A percentile compares a stretch with the other conserved stretches of the same genome.
These are phyloP conservation scores for Plotosus lineatus DNA, from an alignment of 2,113 vertebrate genomes.

Conservation along the genomic window DNA sequence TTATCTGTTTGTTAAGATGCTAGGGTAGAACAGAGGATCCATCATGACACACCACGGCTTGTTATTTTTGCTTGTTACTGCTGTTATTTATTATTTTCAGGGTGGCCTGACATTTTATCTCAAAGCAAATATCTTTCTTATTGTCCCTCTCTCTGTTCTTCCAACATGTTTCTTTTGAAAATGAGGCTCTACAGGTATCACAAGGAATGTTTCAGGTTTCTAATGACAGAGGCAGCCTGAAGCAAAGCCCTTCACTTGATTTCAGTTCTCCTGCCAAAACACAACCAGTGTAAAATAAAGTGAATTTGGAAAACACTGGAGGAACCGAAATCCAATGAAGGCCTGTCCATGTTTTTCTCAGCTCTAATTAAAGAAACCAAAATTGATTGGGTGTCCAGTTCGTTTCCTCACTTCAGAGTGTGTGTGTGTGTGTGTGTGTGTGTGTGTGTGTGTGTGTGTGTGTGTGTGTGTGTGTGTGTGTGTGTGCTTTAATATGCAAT, in stretches of 20 bases:
- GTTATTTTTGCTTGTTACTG: slow-evolving; percentile 3
- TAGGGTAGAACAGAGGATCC: background rate
- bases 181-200: slow-evolving; percentile 1
- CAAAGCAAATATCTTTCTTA: background rate
- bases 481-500: background rate
- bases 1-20: background rate
- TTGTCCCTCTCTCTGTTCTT: background rate
- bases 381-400: background rate
- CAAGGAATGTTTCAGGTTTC: background rate
- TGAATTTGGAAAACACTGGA: background rate
- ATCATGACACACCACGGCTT: background rate
- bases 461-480: background rate
- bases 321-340: background rate
- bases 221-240: background rate
- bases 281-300: background rate
- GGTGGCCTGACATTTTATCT: slow-evolving; percentile 18
- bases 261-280: slow-evolving; percentile 18
- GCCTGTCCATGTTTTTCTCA: background rate
- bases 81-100: slow-evolving; percentile 5
- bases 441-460: background rate
- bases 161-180: background rate
- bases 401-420: background rate
- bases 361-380: slow-evolving; percentile 11
- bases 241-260: background rate
- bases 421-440: too few species aligned